Conservation (phyloP, 2,113 vertebrate species). For the Anas platyrhynchos region DNA sequence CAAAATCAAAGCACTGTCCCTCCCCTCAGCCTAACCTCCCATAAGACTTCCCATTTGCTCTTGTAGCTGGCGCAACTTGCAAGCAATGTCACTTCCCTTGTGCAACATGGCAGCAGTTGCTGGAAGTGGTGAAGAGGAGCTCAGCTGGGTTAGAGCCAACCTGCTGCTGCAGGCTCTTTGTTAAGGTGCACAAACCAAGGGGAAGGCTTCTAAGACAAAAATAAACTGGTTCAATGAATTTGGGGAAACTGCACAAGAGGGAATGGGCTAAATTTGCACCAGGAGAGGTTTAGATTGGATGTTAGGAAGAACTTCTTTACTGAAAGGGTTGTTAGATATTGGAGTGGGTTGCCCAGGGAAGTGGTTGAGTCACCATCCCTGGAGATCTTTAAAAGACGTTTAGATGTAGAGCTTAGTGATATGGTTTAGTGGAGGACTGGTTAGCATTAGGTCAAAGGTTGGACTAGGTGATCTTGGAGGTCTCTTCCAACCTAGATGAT, state of each 20-base stretch:
- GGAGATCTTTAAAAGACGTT: no score
- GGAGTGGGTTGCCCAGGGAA: no score
- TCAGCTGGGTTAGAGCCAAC: background rate
- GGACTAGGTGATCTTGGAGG: no score
- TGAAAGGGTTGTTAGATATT: no score
- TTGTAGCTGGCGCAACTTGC: background rate
- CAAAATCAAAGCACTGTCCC: background rate
- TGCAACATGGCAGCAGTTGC: background rate
- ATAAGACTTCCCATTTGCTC: background rate
- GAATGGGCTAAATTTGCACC: no score
- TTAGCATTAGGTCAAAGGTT: no score
- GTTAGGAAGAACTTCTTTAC: no score
- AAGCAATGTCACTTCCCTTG: background rate
- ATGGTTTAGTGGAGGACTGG: no score
- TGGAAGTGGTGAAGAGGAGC: background rate
- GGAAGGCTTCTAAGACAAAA: background rate
- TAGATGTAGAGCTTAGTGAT: no score
- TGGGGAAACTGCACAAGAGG: background rate
- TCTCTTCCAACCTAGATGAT: no score
- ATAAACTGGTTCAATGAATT: background rate
- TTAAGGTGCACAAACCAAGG: background rate
- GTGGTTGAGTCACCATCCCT: no score
- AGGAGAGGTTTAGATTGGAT: no score
- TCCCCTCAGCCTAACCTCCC: background rate
- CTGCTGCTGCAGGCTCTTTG: background rate